Conservation (phyloP, 2,113 vertebrate genomes). For the Tachysurus fulvidraco region DNA sequence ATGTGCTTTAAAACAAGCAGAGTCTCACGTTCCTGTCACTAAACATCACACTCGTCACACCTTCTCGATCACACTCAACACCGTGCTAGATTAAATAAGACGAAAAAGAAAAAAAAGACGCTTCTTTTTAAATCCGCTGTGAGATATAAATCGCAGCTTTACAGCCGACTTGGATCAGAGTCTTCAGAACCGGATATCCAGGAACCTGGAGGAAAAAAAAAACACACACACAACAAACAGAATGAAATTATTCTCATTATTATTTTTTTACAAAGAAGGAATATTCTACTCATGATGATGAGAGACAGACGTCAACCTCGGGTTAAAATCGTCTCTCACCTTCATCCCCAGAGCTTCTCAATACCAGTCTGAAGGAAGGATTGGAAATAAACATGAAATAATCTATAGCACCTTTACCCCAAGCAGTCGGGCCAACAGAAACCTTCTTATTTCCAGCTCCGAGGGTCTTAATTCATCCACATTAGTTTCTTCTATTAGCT, state of each 20-base stretch:
- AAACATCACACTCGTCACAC: neutral
- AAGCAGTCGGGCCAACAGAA: too few species aligned
- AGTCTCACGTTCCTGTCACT: neutral
- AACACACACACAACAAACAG: neutral
- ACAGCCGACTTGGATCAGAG: slow-evolving; percentile 86
- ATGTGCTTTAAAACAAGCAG: neutral
- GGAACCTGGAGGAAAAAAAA: slow-evolving; percentile 75
- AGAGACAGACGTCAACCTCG: neutral
- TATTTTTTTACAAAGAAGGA: neutral
- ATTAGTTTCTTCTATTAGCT: too few species aligned
- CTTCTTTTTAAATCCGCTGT: slow-evolving; percentile 76
- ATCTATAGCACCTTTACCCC: too few species aligned
- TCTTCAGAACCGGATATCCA: slow-evolving; percentile 86
- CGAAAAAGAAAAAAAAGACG: neutral
- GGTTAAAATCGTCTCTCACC: neutral
- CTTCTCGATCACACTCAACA: neutral
- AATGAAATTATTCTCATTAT: neutral
- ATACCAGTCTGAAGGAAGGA: neutral
- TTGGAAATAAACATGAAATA: too few species aligned
- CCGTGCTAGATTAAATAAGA: neutral
- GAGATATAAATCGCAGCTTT: slow-evolving; percentile 88
- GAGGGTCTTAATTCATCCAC: too few species aligned
- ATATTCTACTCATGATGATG: too few species aligned
- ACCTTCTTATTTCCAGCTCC: too few species aligned
- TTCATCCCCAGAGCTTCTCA: neutral